Evolutionary conservation across 2,888 invertebrate genomes (phyloP).

Genomic region (Nasonia oneida): DNA sequence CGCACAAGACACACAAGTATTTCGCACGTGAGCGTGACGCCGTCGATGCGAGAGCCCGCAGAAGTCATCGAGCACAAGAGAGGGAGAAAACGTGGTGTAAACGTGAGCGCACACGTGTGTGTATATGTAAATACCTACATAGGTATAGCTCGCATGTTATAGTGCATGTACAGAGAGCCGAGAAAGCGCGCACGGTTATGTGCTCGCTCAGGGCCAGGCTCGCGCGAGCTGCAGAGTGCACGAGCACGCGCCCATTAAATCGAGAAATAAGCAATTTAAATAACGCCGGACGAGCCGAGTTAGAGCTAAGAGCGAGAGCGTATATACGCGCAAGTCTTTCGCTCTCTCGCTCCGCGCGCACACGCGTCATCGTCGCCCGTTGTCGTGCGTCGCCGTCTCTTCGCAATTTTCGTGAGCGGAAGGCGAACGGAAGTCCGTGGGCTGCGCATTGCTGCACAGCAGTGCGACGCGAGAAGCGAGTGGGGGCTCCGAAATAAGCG

Average conservation of each 20-base stretch:
- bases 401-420: constrained; percentile 7
- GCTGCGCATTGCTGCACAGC: neutral
- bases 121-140: neutral
- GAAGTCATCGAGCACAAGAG: neutral
- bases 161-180: neutral
- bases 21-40: constrained; percentile 10
- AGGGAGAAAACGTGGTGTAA: constrained; percentile 1
- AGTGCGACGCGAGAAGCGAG: neutral
- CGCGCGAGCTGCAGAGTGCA: neutral
- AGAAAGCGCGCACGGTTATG: neutral
- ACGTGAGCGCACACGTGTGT: neutral
- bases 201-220: neutral
- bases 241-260: constrained; percentile 5
- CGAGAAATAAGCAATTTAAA: constrained; percentile 8
- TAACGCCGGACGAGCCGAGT: constrained; percentile 14
- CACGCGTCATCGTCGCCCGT: neutral
- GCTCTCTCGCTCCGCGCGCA: neutral
- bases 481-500: neutral
- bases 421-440: constrained; percentile 1
- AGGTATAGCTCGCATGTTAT: neutral
- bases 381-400: neutral
- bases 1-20: neutral
- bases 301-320: neutral
- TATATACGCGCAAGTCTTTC: no score
- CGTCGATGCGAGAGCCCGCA: neutral